These are phyloP conservation scores for Parotocinclus haroldoi DNA, from an alignment of 2,797 vertebrate genomes.

Conservation along the genomic window DNA sequence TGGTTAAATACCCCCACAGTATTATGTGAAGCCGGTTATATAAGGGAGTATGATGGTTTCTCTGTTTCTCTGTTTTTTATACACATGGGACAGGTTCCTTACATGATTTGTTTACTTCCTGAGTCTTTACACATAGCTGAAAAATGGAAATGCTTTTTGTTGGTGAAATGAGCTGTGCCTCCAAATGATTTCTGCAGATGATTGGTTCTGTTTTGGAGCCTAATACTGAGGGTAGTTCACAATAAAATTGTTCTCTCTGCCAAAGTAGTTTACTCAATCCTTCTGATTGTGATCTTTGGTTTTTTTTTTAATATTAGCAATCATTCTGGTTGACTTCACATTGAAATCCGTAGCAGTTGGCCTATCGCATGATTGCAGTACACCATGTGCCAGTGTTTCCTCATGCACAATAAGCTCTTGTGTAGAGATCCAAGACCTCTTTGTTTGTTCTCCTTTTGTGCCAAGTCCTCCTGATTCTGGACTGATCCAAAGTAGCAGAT, in stretches of 20 bases:
- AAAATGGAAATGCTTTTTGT: not conserved
- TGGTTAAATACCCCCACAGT: too few relatives aligned
- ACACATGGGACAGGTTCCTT: too few relatives aligned
- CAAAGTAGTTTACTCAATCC: not conserved
- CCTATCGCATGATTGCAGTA: not conserved
- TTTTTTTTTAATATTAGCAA: slow-evolving; percentile 12
- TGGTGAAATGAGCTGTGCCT: slow-evolving; percentile 6
- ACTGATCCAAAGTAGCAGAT: slow-evolving; percentile 17
- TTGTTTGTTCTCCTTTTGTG: slow-evolving; percentile 13
- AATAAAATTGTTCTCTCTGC: not conserved
- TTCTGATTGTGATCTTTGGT: slow-evolving; percentile 2
- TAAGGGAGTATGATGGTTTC: too few relatives aligned
- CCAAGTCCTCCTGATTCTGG: slow-evolving; percentile 10
- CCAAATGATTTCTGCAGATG: not conserved
- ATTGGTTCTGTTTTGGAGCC: slow-evolving; percentile 1
- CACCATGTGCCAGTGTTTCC: slow-evolving; percentile 26
- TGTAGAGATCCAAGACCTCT: slow-evolving; percentile 6
- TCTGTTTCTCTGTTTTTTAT: too few relatives aligned
- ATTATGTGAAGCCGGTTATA: too few relatives aligned
- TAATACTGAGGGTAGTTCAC: not conserved
- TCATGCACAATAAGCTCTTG: slow-evolving; percentile 18
- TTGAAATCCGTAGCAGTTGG: slow-evolving; percentile 15
- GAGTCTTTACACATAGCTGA: too few relatives aligned
- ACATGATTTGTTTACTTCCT: too few relatives aligned
- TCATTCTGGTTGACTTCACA: slow-evolving; percentile 7